phyloP scores from a whole-genome alignment of 2,797 vertebrate genomes.

The Sciaenops ocellatus region DNA sequence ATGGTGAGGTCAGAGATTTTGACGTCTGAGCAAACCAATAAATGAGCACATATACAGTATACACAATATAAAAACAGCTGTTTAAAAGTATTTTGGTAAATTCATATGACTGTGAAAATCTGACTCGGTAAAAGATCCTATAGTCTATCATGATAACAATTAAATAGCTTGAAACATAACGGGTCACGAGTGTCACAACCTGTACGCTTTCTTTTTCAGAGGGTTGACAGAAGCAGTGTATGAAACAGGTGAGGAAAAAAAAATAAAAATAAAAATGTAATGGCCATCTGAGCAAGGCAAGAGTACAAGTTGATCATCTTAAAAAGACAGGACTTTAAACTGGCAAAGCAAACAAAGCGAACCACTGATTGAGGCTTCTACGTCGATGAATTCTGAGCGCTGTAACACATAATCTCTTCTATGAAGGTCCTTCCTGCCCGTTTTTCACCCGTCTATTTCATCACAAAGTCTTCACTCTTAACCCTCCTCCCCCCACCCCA shows the following conservation, averaged over 20 bases:
- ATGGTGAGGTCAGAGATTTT: conserved; percentile 79
- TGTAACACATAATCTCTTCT: conserved; percentile 69
- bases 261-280: conserved; percentile 37
- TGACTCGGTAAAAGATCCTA: conserved; percentile 63
- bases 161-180: conserved; percentile 76
- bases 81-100: conserved; percentile 86
- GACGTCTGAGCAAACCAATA: conserved; percentile 80
- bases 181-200: conserved; percentile 72
- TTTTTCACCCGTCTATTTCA: conserved; percentile 61
- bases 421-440: conserved; percentile 64
- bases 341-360: conserved; percentile 66
- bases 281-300: conserved; percentile 77
- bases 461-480: conserved; percentile 35
- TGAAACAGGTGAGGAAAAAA: conserved; percentile 48
- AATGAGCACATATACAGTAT: conserved; percentile 80
- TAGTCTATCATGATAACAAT: conserved; percentile 72
- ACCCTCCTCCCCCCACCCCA: background rate
- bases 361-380: conserved; percentile 72
- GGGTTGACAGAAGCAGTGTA: conserved; percentile 68
- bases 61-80: conserved; percentile 85
- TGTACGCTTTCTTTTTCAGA: conserved; percentile 59
- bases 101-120: conserved; percentile 73
- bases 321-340: conserved; percentile 64
- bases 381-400: conserved; percentile 66
- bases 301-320: conserved; percentile 67